Evolutionary conservation across 2,113 vertebrate species (phyloP).

Genomic region (Laticauda colubrina): DNA sequence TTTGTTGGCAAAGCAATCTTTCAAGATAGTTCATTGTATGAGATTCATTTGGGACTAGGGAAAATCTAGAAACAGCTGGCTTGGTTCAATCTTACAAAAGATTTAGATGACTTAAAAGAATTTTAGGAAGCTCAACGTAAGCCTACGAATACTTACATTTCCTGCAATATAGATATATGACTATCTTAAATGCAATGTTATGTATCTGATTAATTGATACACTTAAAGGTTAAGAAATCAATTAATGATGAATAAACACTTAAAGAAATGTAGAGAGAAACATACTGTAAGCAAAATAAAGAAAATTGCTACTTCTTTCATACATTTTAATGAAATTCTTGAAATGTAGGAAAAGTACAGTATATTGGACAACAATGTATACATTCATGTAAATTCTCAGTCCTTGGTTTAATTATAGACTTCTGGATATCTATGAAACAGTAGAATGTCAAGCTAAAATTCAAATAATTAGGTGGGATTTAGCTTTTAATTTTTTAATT

Average conservation of each 20-base stretch:
- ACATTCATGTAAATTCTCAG: conserved; percentile 15
- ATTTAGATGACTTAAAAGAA: not conserved
- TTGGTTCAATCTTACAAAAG: not conserved
- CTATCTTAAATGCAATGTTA: conserved; percentile 21
- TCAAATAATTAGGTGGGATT: conserved; percentile 35
- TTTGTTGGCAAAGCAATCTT: not conserved
- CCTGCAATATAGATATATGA: not conserved
- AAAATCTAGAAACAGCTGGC: not conserved
- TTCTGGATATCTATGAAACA: fast-evolving
- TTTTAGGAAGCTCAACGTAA: not conserved
- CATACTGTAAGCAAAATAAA: not conserved
- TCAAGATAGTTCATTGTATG: not conserved
- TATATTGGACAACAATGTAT: not conserved
- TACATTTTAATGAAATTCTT: not conserved
- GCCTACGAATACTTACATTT: not conserved
- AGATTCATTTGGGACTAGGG: not conserved
- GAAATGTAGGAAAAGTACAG: not conserved
- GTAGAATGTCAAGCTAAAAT: not conserved
- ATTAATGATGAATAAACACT: conserved; percentile 7
- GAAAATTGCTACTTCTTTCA: not conserved
- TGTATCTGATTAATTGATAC: conserved; percentile 1
- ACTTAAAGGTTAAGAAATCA: conserved; percentile 27
- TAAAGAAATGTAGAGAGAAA: not conserved
- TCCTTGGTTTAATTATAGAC: conserved; percentile 15
- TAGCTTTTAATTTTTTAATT: conserved; percentile 27